Percentiles rank a stretch among this genome's conserved stretches.
Evolutionary conservation across 2,888 invertebrate genomes (phyloP).

Genomic region (Seira musarum): DNA sequence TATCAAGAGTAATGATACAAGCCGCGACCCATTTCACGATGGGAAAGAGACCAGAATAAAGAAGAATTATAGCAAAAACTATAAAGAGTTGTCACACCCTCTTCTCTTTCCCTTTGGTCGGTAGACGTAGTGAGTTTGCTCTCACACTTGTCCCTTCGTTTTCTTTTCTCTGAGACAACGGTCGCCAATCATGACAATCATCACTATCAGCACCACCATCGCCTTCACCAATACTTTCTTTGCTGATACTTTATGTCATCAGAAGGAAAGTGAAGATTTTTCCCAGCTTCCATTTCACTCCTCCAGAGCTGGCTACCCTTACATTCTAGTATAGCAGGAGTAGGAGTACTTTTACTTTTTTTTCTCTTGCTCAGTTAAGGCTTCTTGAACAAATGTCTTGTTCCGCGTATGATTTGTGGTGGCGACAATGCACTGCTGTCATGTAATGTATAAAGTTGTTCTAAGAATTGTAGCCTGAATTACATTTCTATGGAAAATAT

Average conservation of each 20-base stretch:
- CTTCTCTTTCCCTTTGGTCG: slow-evolving; percentile 12
- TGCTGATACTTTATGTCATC: slow-evolving; percentile 10
- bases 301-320: background rate
- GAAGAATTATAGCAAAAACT: slow-evolving; percentile 28
- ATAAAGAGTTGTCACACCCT: slow-evolving; percentile 46
- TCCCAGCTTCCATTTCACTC: background rate
- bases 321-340: background rate
- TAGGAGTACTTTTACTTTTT: slow-evolving; percentile 4
- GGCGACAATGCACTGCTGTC: slow-evolving; percentile 52
- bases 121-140: too few species aligned
- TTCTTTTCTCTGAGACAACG: slow-evolving; percentile 12
- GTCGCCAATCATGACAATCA: slow-evolving; percentile 28
- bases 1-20: slow-evolving; percentile 42
- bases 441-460: slow-evolving; percentile 36
- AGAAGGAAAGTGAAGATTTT: slow-evolving; percentile 4
- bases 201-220: slow-evolving; percentile 21
- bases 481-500: background rate
- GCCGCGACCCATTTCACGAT: slow-evolving; percentile 32
- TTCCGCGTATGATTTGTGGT: slow-evolving; percentile 43
- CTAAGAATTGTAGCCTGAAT: background rate
- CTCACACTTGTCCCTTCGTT: background rate
- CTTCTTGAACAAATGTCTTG: slow-evolving; percentile 40
- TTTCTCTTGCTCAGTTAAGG: slow-evolving; percentile 4
- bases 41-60: slow-evolving; percentile 19
- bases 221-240: slow-evolving; percentile 4